Evolutionary conservation across 2,888 invertebrate species (phyloP).

Genomic region (Drosophila maculinotata): DNA sequence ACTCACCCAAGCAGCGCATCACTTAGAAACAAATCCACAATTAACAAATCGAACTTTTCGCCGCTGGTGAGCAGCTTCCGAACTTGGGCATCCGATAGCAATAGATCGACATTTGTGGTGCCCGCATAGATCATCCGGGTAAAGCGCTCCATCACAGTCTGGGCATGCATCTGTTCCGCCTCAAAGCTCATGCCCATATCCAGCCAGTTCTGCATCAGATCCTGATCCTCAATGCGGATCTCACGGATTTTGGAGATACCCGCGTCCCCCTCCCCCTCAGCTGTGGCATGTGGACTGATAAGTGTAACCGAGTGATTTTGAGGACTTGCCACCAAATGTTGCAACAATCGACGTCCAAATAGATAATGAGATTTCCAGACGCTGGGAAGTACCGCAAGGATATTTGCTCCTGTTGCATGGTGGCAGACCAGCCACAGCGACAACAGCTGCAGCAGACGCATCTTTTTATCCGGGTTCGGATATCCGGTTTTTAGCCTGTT

Average conservation of each 20-base stretch:
- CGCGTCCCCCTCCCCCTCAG: conserved; percentile 10
- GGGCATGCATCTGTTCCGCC: conserved; percentile 81
- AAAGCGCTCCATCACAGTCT: conserved; percentile 83
- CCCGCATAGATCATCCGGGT: conserved; percentile 83
- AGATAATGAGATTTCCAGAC: conserved; percentile 84
- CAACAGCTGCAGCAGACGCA: conserved; percentile 63
- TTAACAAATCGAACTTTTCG: conserved; percentile 82
- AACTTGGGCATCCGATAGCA: conserved; percentile 79
- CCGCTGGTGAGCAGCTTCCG: conserved; percentile 76
- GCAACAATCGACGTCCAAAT: conserved; percentile 80
- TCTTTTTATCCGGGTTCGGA: conserved; percentile 29
- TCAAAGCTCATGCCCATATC: conserved; percentile 83
- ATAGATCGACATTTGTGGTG: conserved; percentile 82
- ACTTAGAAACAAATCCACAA: conserved; percentile 85
- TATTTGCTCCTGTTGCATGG: conserved; percentile 71
- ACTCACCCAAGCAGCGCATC: conserved; percentile 85
- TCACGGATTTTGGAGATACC: conserved; percentile 73
- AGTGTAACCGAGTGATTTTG: conserved; percentile 83
- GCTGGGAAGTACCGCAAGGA: conserved; percentile 84
- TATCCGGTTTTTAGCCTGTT: conserved; percentile 40
- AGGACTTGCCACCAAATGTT: conserved; percentile 74
- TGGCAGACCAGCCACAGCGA: conserved; percentile 58
- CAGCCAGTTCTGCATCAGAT: conserved; percentile 80
- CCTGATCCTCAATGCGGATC: conserved; percentile 78
- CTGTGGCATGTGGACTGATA: conserved; percentile 76